A percentile compares a stretch with the other conserved stretches of the same genome.
Evolutionary conservation across 2,113 vertebrate species (phyloP).

Genomic region (Elephantulus edwardii): DNA sequence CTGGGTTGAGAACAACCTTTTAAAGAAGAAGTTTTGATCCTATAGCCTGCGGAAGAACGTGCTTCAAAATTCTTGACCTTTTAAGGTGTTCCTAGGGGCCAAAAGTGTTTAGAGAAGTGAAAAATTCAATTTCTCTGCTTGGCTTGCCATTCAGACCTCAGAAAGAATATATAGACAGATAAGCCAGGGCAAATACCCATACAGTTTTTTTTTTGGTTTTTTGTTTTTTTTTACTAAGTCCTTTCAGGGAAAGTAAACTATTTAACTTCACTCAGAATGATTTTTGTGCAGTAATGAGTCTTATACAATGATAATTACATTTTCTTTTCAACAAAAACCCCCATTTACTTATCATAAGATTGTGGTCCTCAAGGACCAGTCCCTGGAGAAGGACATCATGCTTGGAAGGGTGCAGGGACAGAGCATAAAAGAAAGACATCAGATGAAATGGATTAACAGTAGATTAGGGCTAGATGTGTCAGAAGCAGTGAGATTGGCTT

Average conservation of each 20-base stretch:
- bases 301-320: neutral
- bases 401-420: no score
- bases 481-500: no score
- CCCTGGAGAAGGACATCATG: no score
- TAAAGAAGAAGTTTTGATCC: slow-evolving; percentile 66
- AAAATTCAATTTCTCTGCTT: slow-evolving; percentile 72
- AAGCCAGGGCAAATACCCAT: slow-evolving; percentile 51
- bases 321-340: neutral
- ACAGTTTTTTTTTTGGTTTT: neutral
- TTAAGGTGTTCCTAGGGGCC: slow-evolving; percentile 67
- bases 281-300: neutral
- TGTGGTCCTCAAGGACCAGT: neutral
- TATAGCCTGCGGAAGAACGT: neutral
- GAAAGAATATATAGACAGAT: slow-evolving; percentile 48
- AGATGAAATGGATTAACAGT: no score
- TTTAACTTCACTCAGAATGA: neutral
- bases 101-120: slow-evolving; percentile 71
- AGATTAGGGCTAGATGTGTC: no score
- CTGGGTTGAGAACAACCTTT: slow-evolving; percentile 36
- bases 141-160: slow-evolving; percentile 60
- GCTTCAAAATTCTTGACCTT: slow-evolving; percentile 76
- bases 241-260: neutral
- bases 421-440: no score
- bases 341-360: neutral
- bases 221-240: no score